Conservation (phyloP, 2,113 vertebrate genomes). For the Takifugu flavidus region DNA sequence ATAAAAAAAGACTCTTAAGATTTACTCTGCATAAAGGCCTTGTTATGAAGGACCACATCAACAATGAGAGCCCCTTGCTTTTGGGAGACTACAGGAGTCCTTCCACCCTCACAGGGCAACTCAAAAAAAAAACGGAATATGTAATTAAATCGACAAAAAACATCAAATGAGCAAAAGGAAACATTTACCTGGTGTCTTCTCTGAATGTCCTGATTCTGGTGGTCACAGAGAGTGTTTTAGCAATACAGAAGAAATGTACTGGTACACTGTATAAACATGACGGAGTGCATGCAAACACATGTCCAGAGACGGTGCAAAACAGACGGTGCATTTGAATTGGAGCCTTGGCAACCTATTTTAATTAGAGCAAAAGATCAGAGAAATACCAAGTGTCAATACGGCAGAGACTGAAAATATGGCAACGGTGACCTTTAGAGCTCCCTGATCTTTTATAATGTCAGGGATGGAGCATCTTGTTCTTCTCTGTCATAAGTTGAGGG, state of each 20-base stretch:
- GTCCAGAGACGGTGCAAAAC: neutral
- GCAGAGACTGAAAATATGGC: slow-evolving; percentile 71
- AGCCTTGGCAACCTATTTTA: slow-evolving; percentile 71
- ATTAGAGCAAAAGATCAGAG: slow-evolving; percentile 79
- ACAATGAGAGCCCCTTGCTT: too few relatives aligned
- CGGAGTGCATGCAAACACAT: slow-evolving; percentile 2
- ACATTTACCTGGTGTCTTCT: too few relatives aligned
- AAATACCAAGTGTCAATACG: slow-evolving; percentile 79
- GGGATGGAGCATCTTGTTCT: slow-evolving; percentile 64
- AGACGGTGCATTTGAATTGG: slow-evolving; percentile 27
- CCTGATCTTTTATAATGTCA: slow-evolving; percentile 78
- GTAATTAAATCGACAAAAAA: too few relatives aligned
- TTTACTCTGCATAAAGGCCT: too few relatives aligned
- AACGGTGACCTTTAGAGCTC: slow-evolving; percentile 72
- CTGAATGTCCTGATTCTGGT: too few relatives aligned
- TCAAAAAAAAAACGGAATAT: too few relatives aligned
- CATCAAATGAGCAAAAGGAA: too few relatives aligned
- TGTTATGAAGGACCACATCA: too few relatives aligned
- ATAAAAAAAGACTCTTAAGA: too few relatives aligned
- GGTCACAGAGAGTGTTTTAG: neutral
- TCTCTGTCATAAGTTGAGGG: slow-evolving; percentile 40
- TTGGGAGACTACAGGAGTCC: too few relatives aligned
- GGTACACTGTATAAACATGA: too few relatives aligned
- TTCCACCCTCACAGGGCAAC: too few relatives aligned
- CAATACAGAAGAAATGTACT: neutral